Base-by-base conservation (phyloP, 1,140 invertebrate genomes). In the Lordiphosa mommai region DNA sequence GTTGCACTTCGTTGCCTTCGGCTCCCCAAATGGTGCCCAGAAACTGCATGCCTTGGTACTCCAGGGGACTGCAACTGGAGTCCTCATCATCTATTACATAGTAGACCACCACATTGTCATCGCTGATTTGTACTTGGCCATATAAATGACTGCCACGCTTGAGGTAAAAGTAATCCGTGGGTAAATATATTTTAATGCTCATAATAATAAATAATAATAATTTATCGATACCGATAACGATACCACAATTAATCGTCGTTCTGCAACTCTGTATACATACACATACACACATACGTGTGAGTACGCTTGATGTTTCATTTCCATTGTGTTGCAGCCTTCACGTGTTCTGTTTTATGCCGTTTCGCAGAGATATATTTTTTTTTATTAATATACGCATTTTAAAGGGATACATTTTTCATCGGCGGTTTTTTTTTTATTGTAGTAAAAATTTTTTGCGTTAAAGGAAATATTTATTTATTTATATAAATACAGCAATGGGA, bases 151-250 rank as follows among this genome's bases (percentile, higher is more conserved):
- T 65, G 38, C 61, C 27, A 6, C 67, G 34, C 37, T 86, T 82
- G 0, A 46, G 29, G 46, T 70, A 70, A 38, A 73, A 88, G 33
- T 84, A 71, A 38, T 73, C 44, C 10, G 40, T 20, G 1, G 86
- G 86, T 29, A 88, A 53, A 56, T 85, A 88, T 44, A 88, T 85
- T 38, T 88, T 87, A 29, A 88, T 70, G 52, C 77, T 89, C 80
- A 87, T 87, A 29, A 8, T 66, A 4, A 29, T 9, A 37, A 32
- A 50, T 4, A 16, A 4, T 8, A 38, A n/a, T n/a, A n/a, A n/a
- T n/a, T n/a, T n/a, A n/a, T n/a, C n/a, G n/a, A n/a, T n/a, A n/a
- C 23, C 23, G 6, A 27, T 27, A 27, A 7, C 23, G 23, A 27
- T 27, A 7, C 5, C 23, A 7, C 68, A 68, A 72, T 71, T n/a